These are phyloP conservation scores for Paedocypris sp. DNA, from an alignment of 2,113 vertebrate genomes.

Conservation along the genomic window DNA sequence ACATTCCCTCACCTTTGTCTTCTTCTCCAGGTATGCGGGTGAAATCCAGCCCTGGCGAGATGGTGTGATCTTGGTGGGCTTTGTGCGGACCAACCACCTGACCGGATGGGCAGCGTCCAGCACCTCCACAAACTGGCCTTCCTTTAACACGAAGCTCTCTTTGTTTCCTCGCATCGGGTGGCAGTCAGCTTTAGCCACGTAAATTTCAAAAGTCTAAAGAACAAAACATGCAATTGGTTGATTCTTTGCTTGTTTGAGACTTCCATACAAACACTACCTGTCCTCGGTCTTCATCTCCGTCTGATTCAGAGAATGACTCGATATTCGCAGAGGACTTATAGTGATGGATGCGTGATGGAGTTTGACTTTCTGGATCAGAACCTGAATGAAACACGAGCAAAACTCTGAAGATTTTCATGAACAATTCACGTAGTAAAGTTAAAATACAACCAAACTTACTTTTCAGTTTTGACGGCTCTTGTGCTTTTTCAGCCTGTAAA, in stretches of 20 bases:
- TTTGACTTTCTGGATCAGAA: slow-evolving; percentile 38
- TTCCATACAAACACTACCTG: slow-evolving; percentile 50
- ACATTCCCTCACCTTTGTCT: slow-evolving; percentile 68
- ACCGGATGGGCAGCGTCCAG: slow-evolving; percentile 85
- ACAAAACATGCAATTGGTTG: no score
- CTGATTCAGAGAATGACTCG: slow-evolving; percentile 55
- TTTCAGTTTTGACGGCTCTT: slow-evolving; percentile 73
- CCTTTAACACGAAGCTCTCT: slow-evolving; percentile 79
- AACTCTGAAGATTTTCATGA: not conserved
- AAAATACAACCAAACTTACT: slow-evolving; percentile 52
- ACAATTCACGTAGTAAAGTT: not conserved
- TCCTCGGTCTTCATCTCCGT: slow-evolving; percentile 51
- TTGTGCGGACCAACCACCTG: slow-evolving; percentile 89
- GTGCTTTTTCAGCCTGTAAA: slow-evolving; percentile 57
- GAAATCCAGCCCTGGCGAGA: slow-evolving; percentile 92
- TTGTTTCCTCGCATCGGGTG: slow-evolving; percentile 64
- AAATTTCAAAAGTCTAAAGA: slow-evolving; percentile 86
- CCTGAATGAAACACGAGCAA: slow-evolving; percentile 16
- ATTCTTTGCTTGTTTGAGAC: no score
- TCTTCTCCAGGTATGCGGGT: slow-evolving; percentile 89
- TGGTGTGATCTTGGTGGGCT: slow-evolving; percentile 83
- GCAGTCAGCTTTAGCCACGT: slow-evolving; percentile 83
- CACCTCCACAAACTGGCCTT: slow-evolving; percentile 91
- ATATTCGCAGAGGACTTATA: slow-evolving; percentile 48
- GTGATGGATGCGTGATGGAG: slow-evolving; percentile 47